Conservation (phyloP, 2,888 invertebrate species). For the Dynastes hyllus region DNA sequence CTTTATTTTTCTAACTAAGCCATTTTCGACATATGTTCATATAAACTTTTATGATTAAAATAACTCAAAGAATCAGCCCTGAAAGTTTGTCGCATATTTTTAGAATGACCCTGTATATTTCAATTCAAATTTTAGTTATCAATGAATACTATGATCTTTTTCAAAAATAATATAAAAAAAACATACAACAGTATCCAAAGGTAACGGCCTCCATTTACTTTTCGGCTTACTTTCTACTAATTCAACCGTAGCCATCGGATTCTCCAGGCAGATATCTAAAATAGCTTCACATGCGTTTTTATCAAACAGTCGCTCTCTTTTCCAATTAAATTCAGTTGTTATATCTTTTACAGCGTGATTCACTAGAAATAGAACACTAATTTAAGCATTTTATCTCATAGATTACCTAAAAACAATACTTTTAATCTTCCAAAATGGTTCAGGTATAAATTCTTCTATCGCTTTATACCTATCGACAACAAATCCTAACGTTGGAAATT, state of each 20-base stretch:
- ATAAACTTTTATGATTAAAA: too few species aligned
- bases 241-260: constrained; percentile 82
- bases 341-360: constrained; percentile 83
- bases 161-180: neutral
- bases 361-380: constrained; percentile 74
- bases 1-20: too few species aligned
- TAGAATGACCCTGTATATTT: too few species aligned
- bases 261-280: constrained; percentile 86
- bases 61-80: too few species aligned
- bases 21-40: too few species aligned
- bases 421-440: constrained; percentile 97
- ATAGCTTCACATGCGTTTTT: constrained; percentile 86
- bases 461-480: constrained; percentile 98
- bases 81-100: too few species aligned
- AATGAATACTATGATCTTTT: too few species aligned
- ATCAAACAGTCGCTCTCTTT: constrained; percentile 90
- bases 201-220: constrained; percentile 95
- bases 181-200: constrained; percentile 95
- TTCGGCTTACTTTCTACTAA: constrained; percentile 90
- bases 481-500: constrained; percentile 99
- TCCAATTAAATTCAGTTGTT: constrained; percentile 92
- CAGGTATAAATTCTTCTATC: constrained; percentile 91
- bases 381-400: constrained; percentile 16
- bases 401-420: constrained; percentile 71
- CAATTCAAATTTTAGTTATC: too few species aligned